A percentile compares a stretch with the other conserved stretches of the same genome.
These are phyloP conservation scores for Drosophila repletoides DNA, from an alignment of 1,140 invertebrate species.

Conservation along the genomic window DNA sequence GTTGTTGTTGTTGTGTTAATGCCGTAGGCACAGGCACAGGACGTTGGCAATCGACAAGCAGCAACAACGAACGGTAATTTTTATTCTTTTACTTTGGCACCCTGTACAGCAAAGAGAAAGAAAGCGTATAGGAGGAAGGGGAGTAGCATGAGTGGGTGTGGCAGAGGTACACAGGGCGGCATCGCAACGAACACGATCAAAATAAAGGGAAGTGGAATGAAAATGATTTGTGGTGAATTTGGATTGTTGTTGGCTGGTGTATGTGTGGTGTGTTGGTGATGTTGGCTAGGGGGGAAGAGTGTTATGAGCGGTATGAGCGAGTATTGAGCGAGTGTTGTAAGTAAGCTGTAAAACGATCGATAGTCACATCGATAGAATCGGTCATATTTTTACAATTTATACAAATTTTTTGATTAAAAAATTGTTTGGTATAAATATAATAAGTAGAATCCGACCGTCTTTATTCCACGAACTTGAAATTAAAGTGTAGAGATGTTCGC, in stretches of 20 bases:
- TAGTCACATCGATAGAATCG: background rate
- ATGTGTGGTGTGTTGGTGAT: slow-evolving; percentile 66
- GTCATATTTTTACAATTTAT: background rate
- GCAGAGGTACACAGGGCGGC: too few species aligned
- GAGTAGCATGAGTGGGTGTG: too few species aligned
- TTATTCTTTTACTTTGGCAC: slow-evolving; percentile 42
- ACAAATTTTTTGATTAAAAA: too few species aligned
- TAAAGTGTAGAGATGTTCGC: too few species aligned
- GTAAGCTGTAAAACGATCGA: slow-evolving; percentile 28
- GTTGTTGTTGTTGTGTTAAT: slow-evolving; percentile 33
- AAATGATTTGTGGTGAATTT: background rate
- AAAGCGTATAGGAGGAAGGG: slow-evolving; percentile 28
- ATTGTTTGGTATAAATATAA: too few species aligned
- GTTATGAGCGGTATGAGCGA: slow-evolving; percentile 75
- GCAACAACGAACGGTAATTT: slow-evolving; percentile 69
- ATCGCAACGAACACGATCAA: slow-evolving; percentile 22
- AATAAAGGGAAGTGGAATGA: slow-evolving; percentile 5
- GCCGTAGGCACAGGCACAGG: slow-evolving; percentile 70
- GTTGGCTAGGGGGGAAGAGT: slow-evolving; percentile 65
- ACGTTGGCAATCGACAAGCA: slow-evolving; percentile 80
- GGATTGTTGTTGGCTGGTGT: background rate
- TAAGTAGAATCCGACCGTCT: too few species aligned
- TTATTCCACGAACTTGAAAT: too few species aligned
- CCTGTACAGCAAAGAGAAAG: slow-evolving; percentile 62
- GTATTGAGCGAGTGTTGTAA: slow-evolving; percentile 60